A percentile compares a stretch with the other conserved stretches of the same genome.
Evolutionary conservation across 2,113 vertebrate species (phyloP).

Genomic region (Amblyornis subalaris): DNA sequence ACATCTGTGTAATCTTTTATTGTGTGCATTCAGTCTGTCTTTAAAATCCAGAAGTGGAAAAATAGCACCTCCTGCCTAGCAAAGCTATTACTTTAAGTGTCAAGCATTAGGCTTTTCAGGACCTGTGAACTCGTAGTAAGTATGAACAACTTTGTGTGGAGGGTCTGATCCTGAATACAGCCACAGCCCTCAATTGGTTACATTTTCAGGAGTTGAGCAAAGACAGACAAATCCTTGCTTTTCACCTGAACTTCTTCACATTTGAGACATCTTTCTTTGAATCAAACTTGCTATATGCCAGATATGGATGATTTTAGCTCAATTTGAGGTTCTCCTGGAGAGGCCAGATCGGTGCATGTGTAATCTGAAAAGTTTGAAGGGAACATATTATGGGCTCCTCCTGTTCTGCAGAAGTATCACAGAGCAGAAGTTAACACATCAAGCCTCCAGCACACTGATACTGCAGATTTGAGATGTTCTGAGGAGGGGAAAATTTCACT

Average conservation of each 20-base stretch:
- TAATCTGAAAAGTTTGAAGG: neutral
- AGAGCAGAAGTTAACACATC: neutral
- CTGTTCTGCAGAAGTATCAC: neutral
- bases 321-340: neutral
- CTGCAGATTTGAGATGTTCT: neutral
- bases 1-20: neutral
- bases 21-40: neutral
- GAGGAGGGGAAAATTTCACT: neutral
- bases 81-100: neutral
- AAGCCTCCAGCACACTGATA: neutral
- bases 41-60: neutral
- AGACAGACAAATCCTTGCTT: neutral
- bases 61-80: neutral
- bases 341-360: rapidly evolving
- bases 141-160: neutral
- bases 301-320: neutral
- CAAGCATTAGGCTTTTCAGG: neutral
- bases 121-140: neutral
- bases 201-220: neutral
- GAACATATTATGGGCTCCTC: neutral
- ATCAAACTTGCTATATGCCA: neutral
- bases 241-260: neutral
- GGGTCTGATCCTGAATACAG: neutral
- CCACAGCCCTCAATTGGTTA: neutral
- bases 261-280: neutral